phyloP scores from a whole-genome alignment of 1,140 invertebrate genomes.

The Drosophila sp. region DNA sequence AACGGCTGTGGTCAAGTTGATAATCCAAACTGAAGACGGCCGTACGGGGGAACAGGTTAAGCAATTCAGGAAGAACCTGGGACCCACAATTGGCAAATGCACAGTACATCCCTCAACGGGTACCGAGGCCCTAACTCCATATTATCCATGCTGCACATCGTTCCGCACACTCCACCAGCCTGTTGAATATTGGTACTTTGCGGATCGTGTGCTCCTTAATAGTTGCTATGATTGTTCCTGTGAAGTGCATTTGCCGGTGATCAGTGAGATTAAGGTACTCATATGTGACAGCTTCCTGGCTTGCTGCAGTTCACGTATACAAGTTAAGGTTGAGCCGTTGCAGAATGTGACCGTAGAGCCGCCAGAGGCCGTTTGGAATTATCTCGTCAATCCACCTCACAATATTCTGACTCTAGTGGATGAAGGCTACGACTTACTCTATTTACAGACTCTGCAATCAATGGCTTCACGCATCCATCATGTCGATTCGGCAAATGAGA shows the following conservation, averaged over 20 bases:
- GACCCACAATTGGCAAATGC: conserved; percentile 19
- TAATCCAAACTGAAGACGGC: conserved; percentile 9
- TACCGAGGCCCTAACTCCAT: conserved; percentile 27
- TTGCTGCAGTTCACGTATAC: conserved; percentile 18
- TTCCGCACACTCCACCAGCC: conserved; percentile 5
- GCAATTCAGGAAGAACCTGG: background rate
- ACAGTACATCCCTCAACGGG: conserved; percentile 24
- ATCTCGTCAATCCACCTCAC: background rate
- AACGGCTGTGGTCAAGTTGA: background rate
- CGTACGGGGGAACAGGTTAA: background rate
- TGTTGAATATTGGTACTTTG: conserved; percentile 44
- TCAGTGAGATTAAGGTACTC: conserved; percentile 26
- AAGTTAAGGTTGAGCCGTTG: conserved; percentile 28
- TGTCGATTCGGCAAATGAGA: background rate
- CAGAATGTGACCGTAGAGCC: background rate
- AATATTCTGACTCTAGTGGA: background rate
- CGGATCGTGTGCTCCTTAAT: conserved; percentile 21
- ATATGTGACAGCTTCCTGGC: conserved; percentile 30
- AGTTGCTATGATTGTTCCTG: conserved; percentile 36
- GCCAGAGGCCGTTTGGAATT: background rate
- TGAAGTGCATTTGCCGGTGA: conserved; percentile 14
- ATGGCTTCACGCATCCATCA: conserved; percentile 1
- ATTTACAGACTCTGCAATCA: conserved; percentile 23
- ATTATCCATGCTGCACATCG: conserved; percentile 38
- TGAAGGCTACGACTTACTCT: background rate